Evolutionary conservation across 92 coral and sea anemone genomes (phyloP).

Genomic region (Bergia puertoricense): DNA sequence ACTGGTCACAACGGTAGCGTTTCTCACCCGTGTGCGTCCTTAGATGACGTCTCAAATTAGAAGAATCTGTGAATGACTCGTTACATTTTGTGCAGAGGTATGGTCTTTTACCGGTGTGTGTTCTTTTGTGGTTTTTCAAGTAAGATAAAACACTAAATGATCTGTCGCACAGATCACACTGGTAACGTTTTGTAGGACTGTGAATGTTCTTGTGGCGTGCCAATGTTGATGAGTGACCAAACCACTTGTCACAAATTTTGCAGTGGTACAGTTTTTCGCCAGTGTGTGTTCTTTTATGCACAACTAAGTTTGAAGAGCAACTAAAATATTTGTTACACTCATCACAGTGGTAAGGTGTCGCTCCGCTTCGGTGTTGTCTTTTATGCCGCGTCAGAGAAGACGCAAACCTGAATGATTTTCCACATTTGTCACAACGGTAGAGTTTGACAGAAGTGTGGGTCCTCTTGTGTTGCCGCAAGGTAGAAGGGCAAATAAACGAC

Average conservation of each 20-base stretch:
- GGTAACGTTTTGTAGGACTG: not conserved
- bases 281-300: not conserved
- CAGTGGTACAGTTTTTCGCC: not conserved
- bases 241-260: not conserved
- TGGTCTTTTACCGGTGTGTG: not conserved
- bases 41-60: constrained; percentile 6
- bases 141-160: not conserved
- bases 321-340: not conserved
- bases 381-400: not conserved
- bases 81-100: constrained; percentile 1
- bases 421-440: not conserved
- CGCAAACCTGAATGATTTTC: not conserved
- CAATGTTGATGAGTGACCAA: constrained; percentile 4
- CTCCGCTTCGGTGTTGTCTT: not conserved
- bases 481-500: not conserved
- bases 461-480: not conserved
- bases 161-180: not conserved
- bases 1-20: not conserved
- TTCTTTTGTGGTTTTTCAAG: not conserved
- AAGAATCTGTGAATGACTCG: not conserved
- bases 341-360: not conserved
- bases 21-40: not conserved
- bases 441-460: not conserved
- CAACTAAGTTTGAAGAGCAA: not conserved
- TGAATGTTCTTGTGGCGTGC: not conserved